Evolutionary conservation across 2,797 vertebrate genomes (phyloP).

Genomic region (Lagocephalus sceleratus): DNA sequence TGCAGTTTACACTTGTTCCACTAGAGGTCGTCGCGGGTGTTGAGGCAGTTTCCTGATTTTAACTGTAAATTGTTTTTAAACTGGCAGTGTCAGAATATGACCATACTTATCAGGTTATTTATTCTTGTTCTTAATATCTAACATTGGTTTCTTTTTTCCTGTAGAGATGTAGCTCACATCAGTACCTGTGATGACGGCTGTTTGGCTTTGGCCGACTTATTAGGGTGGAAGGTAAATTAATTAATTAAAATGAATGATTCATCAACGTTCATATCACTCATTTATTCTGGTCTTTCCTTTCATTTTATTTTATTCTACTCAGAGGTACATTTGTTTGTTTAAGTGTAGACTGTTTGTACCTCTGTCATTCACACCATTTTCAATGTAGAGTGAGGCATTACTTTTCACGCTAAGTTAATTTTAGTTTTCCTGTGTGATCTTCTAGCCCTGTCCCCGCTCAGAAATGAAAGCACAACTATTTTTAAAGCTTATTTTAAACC

Average conservation of each 20-base stretch:
- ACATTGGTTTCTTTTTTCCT: not conserved
- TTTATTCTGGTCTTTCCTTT: too few species aligned
- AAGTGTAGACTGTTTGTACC: too few species aligned
- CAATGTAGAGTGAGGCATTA: not conserved
- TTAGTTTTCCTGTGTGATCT: constrained; percentile 26
- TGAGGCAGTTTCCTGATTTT: not conserved
- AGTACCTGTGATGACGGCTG: constrained; percentile 89
- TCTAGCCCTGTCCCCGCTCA: constrained; percentile 5
- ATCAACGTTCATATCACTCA: too few species aligned
- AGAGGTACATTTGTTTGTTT: too few species aligned
- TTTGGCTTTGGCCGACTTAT: constrained; percentile 83
- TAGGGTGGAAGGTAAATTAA: constrained; percentile 87
- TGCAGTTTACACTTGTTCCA: not conserved
- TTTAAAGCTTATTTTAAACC: not conserved
- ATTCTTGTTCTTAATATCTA: not conserved
- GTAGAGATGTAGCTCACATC: constrained; percentile 87
- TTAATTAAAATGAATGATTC: too few species aligned
- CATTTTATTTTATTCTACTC: too few species aligned
- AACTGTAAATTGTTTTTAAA: too few species aligned
- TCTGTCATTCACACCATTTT: too few species aligned
- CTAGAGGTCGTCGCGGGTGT: not conserved
- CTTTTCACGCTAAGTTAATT: constrained; percentile 1
- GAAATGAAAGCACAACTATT: not conserved
- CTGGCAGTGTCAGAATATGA: not conserved
- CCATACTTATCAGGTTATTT: not conserved